A percentile compares a stretch with the other conserved stretches of the same genome.
Evolutionary conservation across 2,797 vertebrate genomes (phyloP).

Genomic region (Gallirallus australis): DNA sequence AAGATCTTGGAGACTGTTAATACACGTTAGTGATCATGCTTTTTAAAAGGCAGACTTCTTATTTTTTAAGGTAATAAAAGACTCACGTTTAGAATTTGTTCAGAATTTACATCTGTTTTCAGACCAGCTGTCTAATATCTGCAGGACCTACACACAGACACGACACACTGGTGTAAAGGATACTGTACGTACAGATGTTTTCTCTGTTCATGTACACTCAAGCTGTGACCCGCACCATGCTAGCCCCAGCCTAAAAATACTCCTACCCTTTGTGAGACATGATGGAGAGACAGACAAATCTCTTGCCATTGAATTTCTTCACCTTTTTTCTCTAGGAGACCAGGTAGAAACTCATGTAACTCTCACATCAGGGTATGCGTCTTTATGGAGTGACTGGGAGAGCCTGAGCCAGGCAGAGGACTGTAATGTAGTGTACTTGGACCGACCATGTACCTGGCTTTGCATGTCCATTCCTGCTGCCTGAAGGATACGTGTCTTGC

Average conservation of each 20-base stretch:
- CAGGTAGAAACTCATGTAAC: accelerated
- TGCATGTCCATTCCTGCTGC: not conserved
- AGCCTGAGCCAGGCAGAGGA: not conserved
- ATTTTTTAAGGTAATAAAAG: not conserved
- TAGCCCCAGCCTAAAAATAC: not conserved
- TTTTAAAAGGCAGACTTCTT: not conserved
- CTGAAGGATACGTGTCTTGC: not conserved
- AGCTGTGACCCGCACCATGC: not conserved
- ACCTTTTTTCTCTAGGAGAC: not conserved
- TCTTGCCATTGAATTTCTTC: not conserved
- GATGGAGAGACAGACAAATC: not conserved
- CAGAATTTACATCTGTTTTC: not conserved
- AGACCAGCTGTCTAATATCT: not conserved
- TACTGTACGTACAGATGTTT: accelerated
- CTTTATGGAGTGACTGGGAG: not conserved
- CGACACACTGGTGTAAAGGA: not conserved
- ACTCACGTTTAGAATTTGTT: not conserved
- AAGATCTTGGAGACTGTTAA: not conserved
- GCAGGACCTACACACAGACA: not conserved
- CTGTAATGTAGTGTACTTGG: too few species aligned
- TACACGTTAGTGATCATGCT: accelerated
- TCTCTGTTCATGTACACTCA: not conserved
- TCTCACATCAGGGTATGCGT: not conserved
- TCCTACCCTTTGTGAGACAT: accelerated
- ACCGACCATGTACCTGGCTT: not conserved